A percentile compares a stretch with the other conserved stretches of the same genome.
Evolutionary conservation across 2,113 vertebrate species (phyloP).

Genomic region (Tragelaphus scriptus): DNA sequence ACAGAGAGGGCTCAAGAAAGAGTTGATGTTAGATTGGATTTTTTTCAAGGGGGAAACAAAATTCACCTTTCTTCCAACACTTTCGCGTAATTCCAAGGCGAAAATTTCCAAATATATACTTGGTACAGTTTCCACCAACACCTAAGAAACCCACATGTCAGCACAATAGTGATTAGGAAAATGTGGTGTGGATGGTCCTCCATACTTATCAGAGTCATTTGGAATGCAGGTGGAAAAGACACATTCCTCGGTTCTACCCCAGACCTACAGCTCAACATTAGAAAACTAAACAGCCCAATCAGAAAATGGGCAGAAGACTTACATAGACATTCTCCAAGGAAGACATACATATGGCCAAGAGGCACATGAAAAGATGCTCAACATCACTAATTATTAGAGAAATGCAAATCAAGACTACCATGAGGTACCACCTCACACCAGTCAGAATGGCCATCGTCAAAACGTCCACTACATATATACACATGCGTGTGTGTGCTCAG

Average conservation of each 20-base stretch:
- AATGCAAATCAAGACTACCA: background rate
- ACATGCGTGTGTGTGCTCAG: background rate
- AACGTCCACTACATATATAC: background rate
- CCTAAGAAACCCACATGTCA: background rate
- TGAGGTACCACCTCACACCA: background rate
- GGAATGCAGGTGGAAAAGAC: background rate
- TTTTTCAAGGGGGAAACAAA: background rate
- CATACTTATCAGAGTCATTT: rapidly evolving
- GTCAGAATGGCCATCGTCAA: background rate
- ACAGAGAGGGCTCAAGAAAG: no score
- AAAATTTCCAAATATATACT: background rate
- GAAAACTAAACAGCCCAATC: background rate
- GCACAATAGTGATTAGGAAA: background rate
- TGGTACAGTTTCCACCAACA: background rate
- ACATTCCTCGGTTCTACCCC: background rate
- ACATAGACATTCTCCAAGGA: background rate
- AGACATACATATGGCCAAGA: background rate
- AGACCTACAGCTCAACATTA: background rate
- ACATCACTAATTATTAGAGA: background rate
- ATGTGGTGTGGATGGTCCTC: background rate
- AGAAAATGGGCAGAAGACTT: background rate
- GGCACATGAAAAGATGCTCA: background rate
- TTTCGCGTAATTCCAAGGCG: background rate
- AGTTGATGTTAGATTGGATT: background rate
- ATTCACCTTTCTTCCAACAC: background rate